Base-by-base conservation (phyloP, 2,888 invertebrate species). In the Fragum fragum region DNA sequence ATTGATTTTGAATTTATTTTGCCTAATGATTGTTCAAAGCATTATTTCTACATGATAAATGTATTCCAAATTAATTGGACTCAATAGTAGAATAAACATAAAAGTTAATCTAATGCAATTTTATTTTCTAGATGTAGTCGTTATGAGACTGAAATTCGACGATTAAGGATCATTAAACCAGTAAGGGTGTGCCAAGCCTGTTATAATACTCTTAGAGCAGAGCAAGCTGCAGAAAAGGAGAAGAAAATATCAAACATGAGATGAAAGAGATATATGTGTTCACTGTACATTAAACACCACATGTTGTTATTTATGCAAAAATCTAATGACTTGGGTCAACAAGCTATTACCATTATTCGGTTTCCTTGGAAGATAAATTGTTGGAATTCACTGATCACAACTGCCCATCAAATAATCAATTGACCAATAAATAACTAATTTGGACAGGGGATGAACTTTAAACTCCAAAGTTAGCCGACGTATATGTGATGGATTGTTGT, bases 131-230 rank as follows among this genome's bases (percentile, higher is more conserved):
- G 96, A 94, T 99, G 99, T 95, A 98, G 98, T 94, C 96, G 98
- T 83, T 99, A 98, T 95, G 98, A 99, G 95, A 98, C 98, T 88
- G 98, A 99, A 95, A 99, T 99, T 91, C 97, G 97, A 0, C 96
- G 98, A 68, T 96, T 99, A 91, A 97, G 98, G 71, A 99, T 99
- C 90, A 95, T 98, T 87, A 97, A 98, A 82, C 99, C 99, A 36
- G 99, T 99, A 63, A 96, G 99, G 89, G 99, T 99, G 21, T 99
- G 99, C 77, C 98, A 98, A 94, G 96, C 97, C 71, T 99, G 99
- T 95, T 97, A 97, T 94, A 93, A 94, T 71, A 90, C 92, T 42
- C 80, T 94, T 28, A 88, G 89, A 68, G 91, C 91, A 26, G 91
- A 92, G 74, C 92, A 93, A 70, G 88, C 90, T 18, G 79, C 84